Base-by-base conservation (phyloP, 1,140 invertebrate genomes). In the Dinoponera quadriceps region DNA sequence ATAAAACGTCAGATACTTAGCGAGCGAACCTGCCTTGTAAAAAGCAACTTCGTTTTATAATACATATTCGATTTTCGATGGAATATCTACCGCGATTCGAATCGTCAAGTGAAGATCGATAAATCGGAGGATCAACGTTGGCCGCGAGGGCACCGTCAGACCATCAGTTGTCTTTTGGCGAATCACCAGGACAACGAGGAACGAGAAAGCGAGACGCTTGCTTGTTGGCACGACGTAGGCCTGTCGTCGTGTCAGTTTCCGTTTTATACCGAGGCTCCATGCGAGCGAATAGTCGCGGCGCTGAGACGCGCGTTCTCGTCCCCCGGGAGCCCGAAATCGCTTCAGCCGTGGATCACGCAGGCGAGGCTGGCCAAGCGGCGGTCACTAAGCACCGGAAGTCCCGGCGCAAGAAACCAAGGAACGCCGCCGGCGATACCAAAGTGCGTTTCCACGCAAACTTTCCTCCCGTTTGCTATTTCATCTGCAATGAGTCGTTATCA, bases 341-440 rank as follows among this genome's bases (percentile, higher is more conserved):
- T 80, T 80, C 86, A 89, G 85, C 71, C 88, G 90, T 88, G 90
- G 91, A 93, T 88, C 88, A 81, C 65, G 69, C 77, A 85, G 89
- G 85, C 82, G 88, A 92, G 44, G 74, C 83, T 55, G 85, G 89
- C 44, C 88, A 83, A 60, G 85, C 89, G 85, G 86, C 84, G 82
- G 86, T 88, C 66, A 77, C 83, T 33, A 92, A 91, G 71, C 65
- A 83, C 78, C 91, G 91, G 54, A 93, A 91, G 54, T 84, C 88
- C 14, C 89, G 92, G 55, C 92, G 91, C 63, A 92, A 92, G 85
- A 92, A 91, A 82, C 72, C 81, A 13, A 90, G 86, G 65, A 93
- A 91, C 73, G 71, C 86, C n/a, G 87, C 87, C 16, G 69, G 82
- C 27, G 88, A 87, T 9, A 85, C 82, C 44, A 93, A 92, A 83